phyloP scores from a whole-genome alignment of 2,797 vertebrate genomes.

The Diceros bicornis region DNA sequence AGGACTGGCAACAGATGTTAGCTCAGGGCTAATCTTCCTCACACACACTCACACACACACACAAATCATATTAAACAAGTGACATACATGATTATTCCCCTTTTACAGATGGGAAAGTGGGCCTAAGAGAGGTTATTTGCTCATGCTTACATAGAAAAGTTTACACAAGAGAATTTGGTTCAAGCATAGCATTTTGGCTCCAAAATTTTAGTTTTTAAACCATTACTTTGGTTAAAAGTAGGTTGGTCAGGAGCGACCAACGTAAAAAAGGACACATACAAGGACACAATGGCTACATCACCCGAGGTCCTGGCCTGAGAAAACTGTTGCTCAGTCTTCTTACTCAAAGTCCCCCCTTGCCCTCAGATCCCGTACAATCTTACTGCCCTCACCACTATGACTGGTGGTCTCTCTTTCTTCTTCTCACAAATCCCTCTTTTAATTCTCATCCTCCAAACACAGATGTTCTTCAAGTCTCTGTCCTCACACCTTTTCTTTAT shows the following conservation, averaged over 20 bases:
- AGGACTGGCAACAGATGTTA: too few species aligned
- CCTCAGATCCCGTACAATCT: background rate
- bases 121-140: background rate
- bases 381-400: background rate
- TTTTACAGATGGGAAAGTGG: background rate
- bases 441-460: background rate
- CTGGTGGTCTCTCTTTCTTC: background rate
- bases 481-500: background rate
- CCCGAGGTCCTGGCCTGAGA: background rate
- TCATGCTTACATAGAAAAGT: background rate
- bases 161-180: background rate
- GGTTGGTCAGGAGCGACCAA: background rate
- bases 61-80: background rate
- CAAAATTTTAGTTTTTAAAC: conserved; percentile 20
- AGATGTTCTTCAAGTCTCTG: background rate
- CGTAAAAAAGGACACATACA: background rate
- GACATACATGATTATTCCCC: background rate
- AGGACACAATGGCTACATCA: background rate
- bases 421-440: background rate
- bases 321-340: background rate
- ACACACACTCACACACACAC: too few species aligned
- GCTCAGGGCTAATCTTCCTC: too few species aligned
- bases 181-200: background rate
- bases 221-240: conserved; percentile 40
- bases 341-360: background rate